These are phyloP conservation scores for Edolisoma coerulescens DNA, from an alignment of 2,113 vertebrate genomes.

Conservation along the genomic window DNA sequence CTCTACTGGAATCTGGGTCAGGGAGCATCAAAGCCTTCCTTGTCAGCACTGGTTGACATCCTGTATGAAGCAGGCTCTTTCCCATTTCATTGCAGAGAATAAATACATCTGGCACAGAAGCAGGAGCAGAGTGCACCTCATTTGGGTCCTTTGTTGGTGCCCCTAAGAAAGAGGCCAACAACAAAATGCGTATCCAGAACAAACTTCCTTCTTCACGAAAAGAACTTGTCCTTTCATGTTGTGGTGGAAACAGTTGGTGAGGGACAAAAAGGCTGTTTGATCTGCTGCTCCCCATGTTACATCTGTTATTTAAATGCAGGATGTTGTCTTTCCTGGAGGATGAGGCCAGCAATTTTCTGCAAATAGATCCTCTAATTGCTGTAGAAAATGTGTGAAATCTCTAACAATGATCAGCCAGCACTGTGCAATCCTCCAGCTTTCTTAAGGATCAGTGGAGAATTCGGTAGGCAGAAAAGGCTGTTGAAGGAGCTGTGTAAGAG, in stretches of 20 bases:
- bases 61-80: not conserved
- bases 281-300: not conserved
- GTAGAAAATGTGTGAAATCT: not conserved
- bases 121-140: not conserved
- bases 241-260: not conserved
- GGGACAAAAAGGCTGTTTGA: not conserved
- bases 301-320: not conserved
- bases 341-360: not conserved
- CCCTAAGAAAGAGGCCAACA: not conserved
- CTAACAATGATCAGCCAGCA: not conserved
- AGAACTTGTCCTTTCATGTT: not conserved
- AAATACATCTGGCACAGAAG: not conserved
- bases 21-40: not conserved
- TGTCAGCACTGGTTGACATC: not conserved
- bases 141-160: not conserved
- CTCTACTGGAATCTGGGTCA: not conserved
- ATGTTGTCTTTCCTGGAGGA: not conserved
- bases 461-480: not conserved
- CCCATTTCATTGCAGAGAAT: not conserved
- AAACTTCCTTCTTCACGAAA: not conserved
- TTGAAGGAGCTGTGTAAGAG: not conserved
- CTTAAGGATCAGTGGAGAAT: not conserved
- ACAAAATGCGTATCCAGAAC: not conserved
- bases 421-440: not conserved
- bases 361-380: not conserved